Conservation (phyloP, 2,797 vertebrate species). For the Oryzias dopingdopingensis region DNA sequence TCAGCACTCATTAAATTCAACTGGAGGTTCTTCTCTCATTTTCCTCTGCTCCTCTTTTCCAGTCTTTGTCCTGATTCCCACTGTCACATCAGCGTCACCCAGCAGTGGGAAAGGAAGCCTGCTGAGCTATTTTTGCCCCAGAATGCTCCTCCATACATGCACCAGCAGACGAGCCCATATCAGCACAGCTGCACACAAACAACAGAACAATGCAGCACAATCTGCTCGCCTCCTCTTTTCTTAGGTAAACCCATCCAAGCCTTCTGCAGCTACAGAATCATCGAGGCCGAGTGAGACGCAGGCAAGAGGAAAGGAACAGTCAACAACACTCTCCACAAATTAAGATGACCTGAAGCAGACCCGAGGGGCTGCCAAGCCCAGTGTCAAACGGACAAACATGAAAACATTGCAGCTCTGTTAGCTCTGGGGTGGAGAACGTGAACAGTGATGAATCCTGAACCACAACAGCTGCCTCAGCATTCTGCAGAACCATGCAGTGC, state of each 20-base stretch:
- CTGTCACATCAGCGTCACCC: constrained; percentile 31
- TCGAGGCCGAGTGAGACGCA: constrained; percentile 27
- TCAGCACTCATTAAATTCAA: constrained; percentile 15
- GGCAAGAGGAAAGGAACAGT: constrained; percentile 14
- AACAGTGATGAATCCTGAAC: too few relatives aligned
- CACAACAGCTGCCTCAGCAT: too few relatives aligned
- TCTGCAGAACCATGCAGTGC: too few relatives aligned
- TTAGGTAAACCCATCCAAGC: constrained; percentile 33
- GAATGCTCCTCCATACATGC: constrained; percentile 23
- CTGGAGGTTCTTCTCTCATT: constrained; percentile 12
- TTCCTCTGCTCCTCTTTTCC: constrained; percentile 1
- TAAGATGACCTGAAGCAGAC: too few relatives aligned
- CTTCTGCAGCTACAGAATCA: constrained; percentile 27
- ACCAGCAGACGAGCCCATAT: constrained; percentile 21
- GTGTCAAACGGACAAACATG: too few relatives aligned
- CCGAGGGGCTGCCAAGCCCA: too few relatives aligned
- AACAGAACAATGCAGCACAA: constrained; percentile 54
- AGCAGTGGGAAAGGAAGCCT: constrained; percentile 44
- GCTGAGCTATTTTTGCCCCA: constrained; percentile 43
- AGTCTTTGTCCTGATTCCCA: constrained; percentile 23
- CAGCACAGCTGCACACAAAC: constrained; percentile 18
- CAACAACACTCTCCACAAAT: too few relatives aligned
- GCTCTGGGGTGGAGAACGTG: too few relatives aligned
- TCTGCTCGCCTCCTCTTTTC: constrained; percentile 23
- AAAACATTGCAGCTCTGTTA: too few relatives aligned